Percentiles rank a stretch among this genome's conserved stretches.
These are phyloP conservation scores for Parotia lawesii DNA, from an alignment of 2,113 vertebrate species.

Conservation along the genomic window DNA sequence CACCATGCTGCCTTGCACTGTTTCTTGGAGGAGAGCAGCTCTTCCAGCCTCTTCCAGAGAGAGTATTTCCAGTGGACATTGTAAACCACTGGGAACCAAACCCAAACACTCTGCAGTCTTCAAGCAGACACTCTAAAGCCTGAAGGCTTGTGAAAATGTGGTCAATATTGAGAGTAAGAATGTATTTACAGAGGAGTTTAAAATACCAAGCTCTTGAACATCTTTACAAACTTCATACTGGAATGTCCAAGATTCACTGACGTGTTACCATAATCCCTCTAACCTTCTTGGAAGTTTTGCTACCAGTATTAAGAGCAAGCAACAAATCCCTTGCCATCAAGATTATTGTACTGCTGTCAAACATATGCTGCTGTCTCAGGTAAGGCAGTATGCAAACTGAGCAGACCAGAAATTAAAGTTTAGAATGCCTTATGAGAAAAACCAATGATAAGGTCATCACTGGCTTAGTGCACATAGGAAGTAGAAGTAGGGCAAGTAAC, in stretches of 20 bases:
- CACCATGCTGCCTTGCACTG: background rate
- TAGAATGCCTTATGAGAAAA: background rate
- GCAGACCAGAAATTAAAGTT: background rate
- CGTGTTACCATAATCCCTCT: background rate
- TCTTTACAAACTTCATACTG: background rate
- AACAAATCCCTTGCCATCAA: background rate
- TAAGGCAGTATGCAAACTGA: background rate
- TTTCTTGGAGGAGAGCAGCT: background rate
- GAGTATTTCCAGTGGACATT: background rate
- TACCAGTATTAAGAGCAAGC: background rate
- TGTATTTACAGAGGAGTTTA: background rate
- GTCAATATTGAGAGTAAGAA: background rate
- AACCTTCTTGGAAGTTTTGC: background rate
- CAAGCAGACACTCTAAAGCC: background rate
- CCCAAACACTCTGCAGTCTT: background rate
- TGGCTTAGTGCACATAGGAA: background rate
- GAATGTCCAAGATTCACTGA: background rate
- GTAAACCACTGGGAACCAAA: background rate
- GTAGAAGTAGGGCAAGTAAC: background rate
- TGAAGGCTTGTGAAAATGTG: background rate
- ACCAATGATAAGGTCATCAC: no score
- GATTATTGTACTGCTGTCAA: background rate
- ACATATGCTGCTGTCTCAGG: background rate
- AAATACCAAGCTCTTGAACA: background rate
- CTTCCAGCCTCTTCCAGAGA: background rate